Base-by-base conservation (phyloP, 2,888 invertebrate species). In the Idaea biselata region DNA sequence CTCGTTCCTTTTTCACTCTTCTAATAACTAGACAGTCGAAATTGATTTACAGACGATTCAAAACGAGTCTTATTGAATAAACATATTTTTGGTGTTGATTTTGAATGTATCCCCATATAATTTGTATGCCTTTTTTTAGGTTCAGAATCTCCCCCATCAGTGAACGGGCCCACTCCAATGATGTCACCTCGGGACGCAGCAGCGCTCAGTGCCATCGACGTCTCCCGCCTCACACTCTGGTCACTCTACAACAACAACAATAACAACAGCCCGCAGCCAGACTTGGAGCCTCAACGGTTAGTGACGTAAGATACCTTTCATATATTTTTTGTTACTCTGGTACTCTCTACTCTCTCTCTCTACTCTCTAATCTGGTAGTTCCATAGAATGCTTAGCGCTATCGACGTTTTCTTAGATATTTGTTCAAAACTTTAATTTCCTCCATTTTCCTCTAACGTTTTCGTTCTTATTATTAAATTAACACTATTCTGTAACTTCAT, bases 151-250 rank as follows among this genome's bases (percentile, higher is more conserved):
- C 90, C 90, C 0, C 87, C 94, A 64, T 80, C 93, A 80, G 75
- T 92, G 84, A 82, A 79, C 68, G 74, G 93, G 77, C 69, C 92
- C 0, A 76, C 93, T 63, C 80, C 94, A 73, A 80, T 94, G 92
- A 76, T 94, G 91, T 75, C 93, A 68, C 86, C 89, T 0, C 79
- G 94, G 77, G 93, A 88, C 79, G 91, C 81, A 0, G 83, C 83
- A 32, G 88, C 94, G 0, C 89, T 97, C 62, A 95, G 94, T 72
- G 95, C 95, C 11, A 88, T 96, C 64, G 97, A 97, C 82, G 95
- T 96, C 90, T 95, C 96, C 1, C 95, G 97, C 64, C 94, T 97
- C 72, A 95, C 96, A 0, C 91, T 97, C 25, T 97, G 97, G 96
- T 97, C 96, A 70, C 94, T 97, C 77, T 97, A 96, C 88, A 96